phyloP scores from a whole-genome alignment of 2,113 vertebrate genomes.

The Callionymus lyra region DNA sequence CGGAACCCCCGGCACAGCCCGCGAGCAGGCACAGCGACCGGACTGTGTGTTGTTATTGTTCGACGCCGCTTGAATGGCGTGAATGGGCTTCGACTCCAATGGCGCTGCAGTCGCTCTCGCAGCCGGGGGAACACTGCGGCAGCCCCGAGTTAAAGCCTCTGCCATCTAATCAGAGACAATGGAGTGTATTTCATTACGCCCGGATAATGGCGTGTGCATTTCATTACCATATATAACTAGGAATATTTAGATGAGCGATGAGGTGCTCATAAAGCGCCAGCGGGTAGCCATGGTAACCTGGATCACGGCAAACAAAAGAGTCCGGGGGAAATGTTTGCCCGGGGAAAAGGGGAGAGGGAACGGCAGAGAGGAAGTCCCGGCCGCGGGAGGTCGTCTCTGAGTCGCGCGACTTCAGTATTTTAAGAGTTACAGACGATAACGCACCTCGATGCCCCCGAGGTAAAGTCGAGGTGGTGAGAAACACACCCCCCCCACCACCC shows the following conservation, averaged over 20 bases:
- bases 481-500: conserved; percentile 20
- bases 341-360: conserved; percentile 24
- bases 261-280: conserved; percentile 53
- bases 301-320: conserved; percentile 61
- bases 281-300: conserved; percentile 56
- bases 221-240: conserved; percentile 66
- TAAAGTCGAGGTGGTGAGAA: conserved; percentile 36
- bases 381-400: conserved; percentile 18
- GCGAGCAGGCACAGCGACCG: conserved; percentile 28
- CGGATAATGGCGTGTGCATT: conserved; percentile 62
- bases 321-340: conserved; percentile 45
- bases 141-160: conserved; percentile 26
- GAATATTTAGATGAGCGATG: conserved; percentile 63
- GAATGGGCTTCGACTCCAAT: conserved; percentile 12
- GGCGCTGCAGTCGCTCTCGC: conserved; percentile 14
- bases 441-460: conserved; percentile 51
- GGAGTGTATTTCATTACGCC: conserved; percentile 58
- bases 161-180: conserved; percentile 53
- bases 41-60: conserved; percentile 29
- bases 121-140: too few relatives aligned
- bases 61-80: conserved; percentile 5
- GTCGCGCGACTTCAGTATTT: conserved; percentile 39
- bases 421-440: conserved; percentile 45
- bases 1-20: conserved; percentile 19
- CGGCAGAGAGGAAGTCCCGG: not conserved